These are phyloP conservation scores for Mya arenaria DNA, from an alignment of 1,140 invertebrate species.

Conservation along the genomic window DNA sequence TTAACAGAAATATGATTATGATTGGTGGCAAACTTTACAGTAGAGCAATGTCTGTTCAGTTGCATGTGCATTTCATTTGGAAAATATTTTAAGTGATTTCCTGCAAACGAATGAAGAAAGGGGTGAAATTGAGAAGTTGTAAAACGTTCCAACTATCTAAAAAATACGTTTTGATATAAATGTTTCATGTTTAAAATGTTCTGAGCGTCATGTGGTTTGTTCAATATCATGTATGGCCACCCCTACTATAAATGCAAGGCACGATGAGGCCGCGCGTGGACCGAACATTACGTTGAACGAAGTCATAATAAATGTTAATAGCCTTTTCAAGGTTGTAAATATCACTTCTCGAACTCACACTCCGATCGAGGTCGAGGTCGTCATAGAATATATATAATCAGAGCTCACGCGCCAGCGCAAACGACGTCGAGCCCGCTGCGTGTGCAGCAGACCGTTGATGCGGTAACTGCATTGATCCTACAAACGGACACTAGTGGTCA, in stretches of 20 bases:
- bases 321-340: background rate
- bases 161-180: background rate
- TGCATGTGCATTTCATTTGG: background rate
- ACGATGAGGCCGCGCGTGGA: background rate
- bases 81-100: background rate
- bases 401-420: background rate
- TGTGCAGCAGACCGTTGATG: background rate
- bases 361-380: slow-evolving; percentile 5
- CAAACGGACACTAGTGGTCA: background rate
- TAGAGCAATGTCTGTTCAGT: background rate
- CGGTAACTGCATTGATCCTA: background rate
- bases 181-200: background rate
- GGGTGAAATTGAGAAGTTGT: background rate
- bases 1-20: too few species aligned
- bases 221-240: background rate
- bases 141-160: background rate
- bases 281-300: background rate
- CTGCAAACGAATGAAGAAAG: background rate
- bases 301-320: background rate
- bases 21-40: too few species aligned
- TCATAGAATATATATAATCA: background rate
- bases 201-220: background rate
- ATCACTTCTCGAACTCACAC: background rate
- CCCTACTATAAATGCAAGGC: background rate
- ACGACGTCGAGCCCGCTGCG: background rate